A percentile compares a stretch with the other conserved stretches of the same genome.
These are phyloP conservation scores for Anodontia alba DNA, from an alignment of 2,888 invertebrate genomes.

Conservation along the genomic window DNA sequence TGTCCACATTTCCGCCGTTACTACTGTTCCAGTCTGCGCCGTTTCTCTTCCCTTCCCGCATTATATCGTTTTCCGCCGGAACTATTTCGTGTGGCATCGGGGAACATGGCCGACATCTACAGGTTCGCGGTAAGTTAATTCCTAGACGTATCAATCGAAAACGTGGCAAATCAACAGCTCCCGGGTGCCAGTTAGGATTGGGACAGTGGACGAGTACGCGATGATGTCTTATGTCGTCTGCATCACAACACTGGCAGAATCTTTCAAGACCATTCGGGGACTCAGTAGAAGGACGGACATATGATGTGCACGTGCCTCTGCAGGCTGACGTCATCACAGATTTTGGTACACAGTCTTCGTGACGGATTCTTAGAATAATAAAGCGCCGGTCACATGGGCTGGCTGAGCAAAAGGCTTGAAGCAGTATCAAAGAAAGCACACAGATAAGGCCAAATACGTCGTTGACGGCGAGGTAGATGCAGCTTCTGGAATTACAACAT, in stretches of 20 bases:
- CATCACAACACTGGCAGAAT: conserved; percentile 56
- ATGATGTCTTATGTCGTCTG: conserved; percentile 4
- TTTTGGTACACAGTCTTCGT: conserved; percentile 37
- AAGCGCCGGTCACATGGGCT: conserved; percentile 19
- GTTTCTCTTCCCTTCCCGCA: conserved; percentile 31
- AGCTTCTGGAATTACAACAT: not conserved
- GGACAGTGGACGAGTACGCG: conserved; percentile 28
- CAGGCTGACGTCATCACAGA: conserved; percentile 34
- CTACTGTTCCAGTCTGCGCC: not conserved
- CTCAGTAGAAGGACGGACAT: conserved; percentile 41
- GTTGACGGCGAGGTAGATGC: not conserved
- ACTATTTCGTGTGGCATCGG: conserved; percentile 32
- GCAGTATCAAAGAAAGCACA: not conserved
- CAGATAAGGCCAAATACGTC: not conserved
- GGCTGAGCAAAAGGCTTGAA: not conserved
- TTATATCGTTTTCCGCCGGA: conserved; percentile 32
- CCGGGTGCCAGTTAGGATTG: conserved; percentile 17
- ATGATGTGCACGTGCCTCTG: conserved; percentile 46
- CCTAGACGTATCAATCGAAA: conserved; percentile 7
- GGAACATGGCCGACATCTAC: conserved; percentile 49
- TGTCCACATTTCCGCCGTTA: not conserved
- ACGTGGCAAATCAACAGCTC: not conserved
- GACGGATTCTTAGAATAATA: conserved; percentile 14
- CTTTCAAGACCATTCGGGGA: conserved; percentile 44
- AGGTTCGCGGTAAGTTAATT: conserved; percentile 38